A percentile compares a stretch with the other conserved stretches of the same genome.
phyloP scores from a whole-genome alignment of 37 sponge, comb jelly and placozoan species.

The Cladorhizidae sp. region DNA sequence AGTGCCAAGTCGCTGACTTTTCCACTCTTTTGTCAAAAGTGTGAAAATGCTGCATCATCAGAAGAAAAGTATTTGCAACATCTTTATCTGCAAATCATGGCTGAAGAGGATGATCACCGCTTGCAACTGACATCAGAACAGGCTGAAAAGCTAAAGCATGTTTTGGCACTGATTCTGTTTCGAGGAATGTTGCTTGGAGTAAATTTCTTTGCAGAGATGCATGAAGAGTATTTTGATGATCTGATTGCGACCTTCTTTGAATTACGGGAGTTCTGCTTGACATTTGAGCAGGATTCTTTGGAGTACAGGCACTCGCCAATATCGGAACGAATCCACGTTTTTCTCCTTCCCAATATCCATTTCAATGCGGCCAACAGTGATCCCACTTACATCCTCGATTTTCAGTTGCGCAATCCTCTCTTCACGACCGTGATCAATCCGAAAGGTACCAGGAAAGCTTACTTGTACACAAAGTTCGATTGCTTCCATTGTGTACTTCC shows the following conservation, averaged over 20 bases:
- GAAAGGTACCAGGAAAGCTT: neutral
- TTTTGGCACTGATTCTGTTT: conserved; percentile 14
- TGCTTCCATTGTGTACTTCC: conserved; percentile 14
- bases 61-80: neutral
- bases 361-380: neutral
- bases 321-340: neutral
- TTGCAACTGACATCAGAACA: neutral
- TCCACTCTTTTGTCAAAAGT: conserved; percentile 7
- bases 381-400: conserved; percentile 7
- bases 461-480: conserved; percentile 15
- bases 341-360: neutral
- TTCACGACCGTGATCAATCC: neutral
- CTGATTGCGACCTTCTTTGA: neutral
- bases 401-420: neutral
- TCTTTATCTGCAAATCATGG: conserved; percentile 1
- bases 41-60: conserved; percentile 4
- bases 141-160: neutral
- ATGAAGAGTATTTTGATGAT: neutral
- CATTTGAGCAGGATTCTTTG: neutral
- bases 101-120: neutral
- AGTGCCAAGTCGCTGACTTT: neutral
- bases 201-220: neutral
- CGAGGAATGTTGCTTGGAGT: neutral
- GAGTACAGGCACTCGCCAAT: neutral
- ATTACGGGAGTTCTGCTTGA: conserved; percentile 5